These are phyloP conservation scores for Escarpia spicata DNA, from an alignment of 2,888 invertebrate genomes.

Conservation along the genomic window DNA sequence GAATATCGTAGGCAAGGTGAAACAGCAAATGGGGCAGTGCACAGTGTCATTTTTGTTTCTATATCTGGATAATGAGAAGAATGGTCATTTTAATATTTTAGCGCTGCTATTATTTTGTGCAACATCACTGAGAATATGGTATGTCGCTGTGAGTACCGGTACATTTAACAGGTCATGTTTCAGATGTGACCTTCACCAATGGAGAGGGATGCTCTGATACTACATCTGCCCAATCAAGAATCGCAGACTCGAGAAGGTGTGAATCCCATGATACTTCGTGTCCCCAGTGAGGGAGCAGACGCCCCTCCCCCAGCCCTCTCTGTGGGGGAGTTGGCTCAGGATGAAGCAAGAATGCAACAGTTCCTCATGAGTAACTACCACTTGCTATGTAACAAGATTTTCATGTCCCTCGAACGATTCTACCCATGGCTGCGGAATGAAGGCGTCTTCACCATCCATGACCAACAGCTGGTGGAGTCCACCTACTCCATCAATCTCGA, in stretches of 20 bases:
- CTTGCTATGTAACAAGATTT: background rate
- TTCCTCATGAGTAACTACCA: slow-evolving; percentile 1
- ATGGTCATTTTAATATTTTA: no score
- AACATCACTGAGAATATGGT: no score
- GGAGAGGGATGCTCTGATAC: background rate
- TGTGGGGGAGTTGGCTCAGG: background rate
- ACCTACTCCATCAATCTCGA: background rate
- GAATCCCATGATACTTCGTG: background rate
- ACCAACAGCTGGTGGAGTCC: background rate
- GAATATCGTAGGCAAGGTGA: no score
- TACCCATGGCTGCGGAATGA: background rate
- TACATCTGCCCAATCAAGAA: background rate
- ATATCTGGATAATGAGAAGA: no score
- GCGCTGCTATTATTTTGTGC: no score
- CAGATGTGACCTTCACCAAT: background rate
- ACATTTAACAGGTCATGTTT: background rate
- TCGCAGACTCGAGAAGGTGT: background rate
- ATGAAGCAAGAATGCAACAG: background rate
- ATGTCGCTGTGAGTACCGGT: no score
- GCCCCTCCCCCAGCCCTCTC: background rate
- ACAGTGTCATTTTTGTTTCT: no score
- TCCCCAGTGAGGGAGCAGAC: background rate
- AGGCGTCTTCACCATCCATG: background rate
- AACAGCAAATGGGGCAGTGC: no score
- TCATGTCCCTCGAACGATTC: background rate